Percentiles rank a stretch among this genome's conserved stretches.
Evolutionary conservation across 1,140 invertebrate genomes (phyloP).

Genomic region (Kradibia gibbosae): DNA sequence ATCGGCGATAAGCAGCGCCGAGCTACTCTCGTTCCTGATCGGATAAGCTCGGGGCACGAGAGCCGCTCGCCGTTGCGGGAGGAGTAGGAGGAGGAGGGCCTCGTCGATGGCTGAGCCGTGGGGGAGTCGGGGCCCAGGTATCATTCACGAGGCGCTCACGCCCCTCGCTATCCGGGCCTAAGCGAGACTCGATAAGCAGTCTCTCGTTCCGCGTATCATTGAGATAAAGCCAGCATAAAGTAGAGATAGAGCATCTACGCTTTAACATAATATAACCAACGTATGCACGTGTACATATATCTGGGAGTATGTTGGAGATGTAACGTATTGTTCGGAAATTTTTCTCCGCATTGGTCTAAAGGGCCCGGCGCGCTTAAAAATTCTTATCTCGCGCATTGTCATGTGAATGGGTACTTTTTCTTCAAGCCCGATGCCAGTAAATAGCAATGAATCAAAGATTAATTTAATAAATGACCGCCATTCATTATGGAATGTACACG

Average conservation of each 20-base stretch:
- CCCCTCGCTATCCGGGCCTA: not conserved
- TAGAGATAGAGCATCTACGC: not conserved
- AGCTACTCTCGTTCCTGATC: not conserved
- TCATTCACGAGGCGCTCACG: not conserved
- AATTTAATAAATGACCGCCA: not conserved
- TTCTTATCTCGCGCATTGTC: not conserved
- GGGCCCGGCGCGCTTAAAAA: not conserved
- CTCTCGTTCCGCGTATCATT: slow-evolving; percentile 11
- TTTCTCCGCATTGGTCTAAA: not conserved
- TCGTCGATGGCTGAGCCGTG: not conserved
- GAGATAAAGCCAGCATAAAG: not conserved
- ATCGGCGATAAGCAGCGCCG: no score
- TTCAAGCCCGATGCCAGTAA: not conserved
- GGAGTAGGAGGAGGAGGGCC: no score
- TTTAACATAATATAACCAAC: slow-evolving; percentile 20
- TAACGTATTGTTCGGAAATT: not conserved
- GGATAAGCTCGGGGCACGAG: not conserved
- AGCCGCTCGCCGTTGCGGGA: not conserved
- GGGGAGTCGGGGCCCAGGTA: not conserved
- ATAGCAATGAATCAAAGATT: not conserved
- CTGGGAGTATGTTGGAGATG: not conserved
- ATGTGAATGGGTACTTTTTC: not conserved
- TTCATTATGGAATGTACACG: not conserved
- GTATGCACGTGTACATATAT: no score
- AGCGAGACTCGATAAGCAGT: slow-evolving; percentile 2